These are phyloP conservation scores for Tragulus kanchil DNA, from an alignment of 2,113 vertebrate genomes.

Conservation along the genomic window DNA sequence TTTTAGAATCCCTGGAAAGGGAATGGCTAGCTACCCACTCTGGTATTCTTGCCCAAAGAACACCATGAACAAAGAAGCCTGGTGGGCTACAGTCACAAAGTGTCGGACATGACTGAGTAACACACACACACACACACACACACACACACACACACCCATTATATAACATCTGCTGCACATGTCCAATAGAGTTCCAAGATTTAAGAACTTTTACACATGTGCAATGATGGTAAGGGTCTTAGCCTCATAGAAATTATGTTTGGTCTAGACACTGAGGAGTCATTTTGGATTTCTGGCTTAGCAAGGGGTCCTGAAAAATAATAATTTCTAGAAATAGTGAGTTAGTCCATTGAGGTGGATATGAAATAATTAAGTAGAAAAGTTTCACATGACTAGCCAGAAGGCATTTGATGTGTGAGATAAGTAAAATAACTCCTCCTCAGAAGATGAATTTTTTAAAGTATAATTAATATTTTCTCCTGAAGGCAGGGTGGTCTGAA, in stretches of 20 bases:
- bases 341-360: neutral
- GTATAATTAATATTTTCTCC: slow-evolving; percentile 34
- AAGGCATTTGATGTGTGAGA: neutral
- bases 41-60: too few species aligned
- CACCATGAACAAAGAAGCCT: too few species aligned
- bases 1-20: neutral
- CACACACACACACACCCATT: neutral
- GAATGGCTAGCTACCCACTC: too few species aligned
- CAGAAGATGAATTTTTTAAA: neutral
- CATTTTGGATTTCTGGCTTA: slow-evolving; percentile 27
- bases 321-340: neutral
- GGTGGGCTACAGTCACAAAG: too few species aligned
- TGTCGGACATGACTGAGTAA: too few species aligned
- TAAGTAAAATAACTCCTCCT: slow-evolving; percentile 13
- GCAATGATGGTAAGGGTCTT: slow-evolving; percentile 66
- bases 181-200: slow-evolving; percentile 70
- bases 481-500: neutral
- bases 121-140: neutral
- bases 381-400: neutral
- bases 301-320: neutral
- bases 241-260: slow-evolving; percentile 25
- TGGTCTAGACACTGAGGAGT: neutral
- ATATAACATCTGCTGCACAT: slow-evolving; percentile 74
- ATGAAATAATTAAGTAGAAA: slow-evolving; percentile 9
- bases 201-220: slow-evolving; percentile 59